A percentile compares a stretch with the other conserved stretches of the same genome.
phyloP scores from a whole-genome alignment of 2,888 invertebrate species.

The Drosophila melanosoma region DNA sequence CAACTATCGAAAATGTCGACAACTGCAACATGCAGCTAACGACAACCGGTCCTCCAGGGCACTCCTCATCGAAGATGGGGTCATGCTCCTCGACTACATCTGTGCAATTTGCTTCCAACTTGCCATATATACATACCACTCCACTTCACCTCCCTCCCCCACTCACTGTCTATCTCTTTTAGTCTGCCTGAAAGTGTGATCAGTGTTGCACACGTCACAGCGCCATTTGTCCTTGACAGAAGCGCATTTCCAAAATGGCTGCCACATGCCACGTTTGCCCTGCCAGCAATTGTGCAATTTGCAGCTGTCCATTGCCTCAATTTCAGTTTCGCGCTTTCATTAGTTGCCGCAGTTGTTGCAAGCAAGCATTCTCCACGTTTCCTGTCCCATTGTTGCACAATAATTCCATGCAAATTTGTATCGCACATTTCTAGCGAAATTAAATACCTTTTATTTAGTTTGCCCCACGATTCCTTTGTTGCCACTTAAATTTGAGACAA shows the following conservation, averaged over 20 bases:
- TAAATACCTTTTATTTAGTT: neutral
- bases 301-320: conserved; percentile 70
- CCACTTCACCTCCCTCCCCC: neutral
- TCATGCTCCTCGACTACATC: conserved; percentile 41
- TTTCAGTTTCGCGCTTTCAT: conserved; percentile 50
- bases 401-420: conserved; percentile 56
- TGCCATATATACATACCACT: conserved; percentile 23
- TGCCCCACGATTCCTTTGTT: neutral
- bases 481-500: neutral
- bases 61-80: neutral
- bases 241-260: conserved; percentile 69
- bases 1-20: conserved; percentile 54
- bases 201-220: conserved; percentile 61
- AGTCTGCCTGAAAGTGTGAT: conserved; percentile 65
- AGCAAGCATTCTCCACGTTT: conserved; percentile 10
- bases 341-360: conserved; percentile 23
- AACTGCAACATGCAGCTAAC: conserved; percentile 74
- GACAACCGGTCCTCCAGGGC: conserved; percentile 46
- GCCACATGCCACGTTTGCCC: conserved; percentile 53
- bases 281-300: conserved; percentile 70
- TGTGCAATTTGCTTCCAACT: conserved; percentile 76
- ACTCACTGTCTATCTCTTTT: neutral
- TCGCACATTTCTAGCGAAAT: conserved; percentile 5
- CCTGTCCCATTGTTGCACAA: conserved; percentile 35
- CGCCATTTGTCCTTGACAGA: conserved; percentile 73